Evolutionary conservation across 1,140 invertebrate species (phyloP).

Genomic region (Acromyrmex heyeri): DNA sequence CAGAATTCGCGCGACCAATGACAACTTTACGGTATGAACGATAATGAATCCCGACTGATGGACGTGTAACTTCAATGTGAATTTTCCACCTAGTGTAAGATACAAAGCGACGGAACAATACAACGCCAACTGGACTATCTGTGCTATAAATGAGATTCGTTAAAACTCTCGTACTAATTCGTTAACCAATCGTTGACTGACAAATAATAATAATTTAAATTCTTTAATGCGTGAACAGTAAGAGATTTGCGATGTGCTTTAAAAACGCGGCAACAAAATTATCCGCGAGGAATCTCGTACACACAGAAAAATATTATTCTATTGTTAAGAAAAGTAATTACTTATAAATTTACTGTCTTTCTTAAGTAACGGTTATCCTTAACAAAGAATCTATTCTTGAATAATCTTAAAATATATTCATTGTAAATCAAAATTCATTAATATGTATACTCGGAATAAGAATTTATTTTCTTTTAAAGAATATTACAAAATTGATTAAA

Average conservation of each 20-base stretch:
- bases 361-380: too few species aligned
- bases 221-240: not conserved
- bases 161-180: not conserved
- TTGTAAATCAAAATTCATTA: too few species aligned
- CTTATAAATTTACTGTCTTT: too few species aligned
- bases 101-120: not conserved
- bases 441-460: too few species aligned
- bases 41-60: slow-evolving; percentile 16
- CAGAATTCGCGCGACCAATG: slow-evolving; percentile 32
- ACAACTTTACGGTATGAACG: slow-evolving; percentile 21
- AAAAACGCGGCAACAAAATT: slow-evolving; percentile 10
- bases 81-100: not conserved
- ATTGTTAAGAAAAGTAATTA: too few species aligned
- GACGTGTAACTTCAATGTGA: not conserved
- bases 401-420: too few species aligned
- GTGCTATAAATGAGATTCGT: not conserved
- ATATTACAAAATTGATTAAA: too few species aligned
- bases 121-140: not conserved
- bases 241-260: not conserved
- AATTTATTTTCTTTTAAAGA: too few species aligned
- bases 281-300: not conserved
- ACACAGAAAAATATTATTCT: too few species aligned
- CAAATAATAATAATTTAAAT: not conserved
- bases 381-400: too few species aligned
- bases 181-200: not conserved